Conservation (phyloP, 2,797 vertebrate genomes). For the Artibeus lituratus region DNA sequence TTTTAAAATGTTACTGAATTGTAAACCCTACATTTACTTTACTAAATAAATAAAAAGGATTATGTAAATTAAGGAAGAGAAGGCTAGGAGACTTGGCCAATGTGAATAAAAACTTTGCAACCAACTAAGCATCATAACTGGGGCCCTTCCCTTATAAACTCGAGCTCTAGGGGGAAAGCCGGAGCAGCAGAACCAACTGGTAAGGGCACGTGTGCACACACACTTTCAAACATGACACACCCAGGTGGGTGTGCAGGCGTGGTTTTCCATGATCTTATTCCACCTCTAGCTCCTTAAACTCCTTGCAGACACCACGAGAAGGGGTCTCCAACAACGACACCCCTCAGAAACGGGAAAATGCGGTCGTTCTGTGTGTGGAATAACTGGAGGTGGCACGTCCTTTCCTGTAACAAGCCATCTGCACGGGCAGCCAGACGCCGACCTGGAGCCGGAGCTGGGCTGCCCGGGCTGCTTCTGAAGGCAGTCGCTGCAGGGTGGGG, state of each 20-base stretch:
- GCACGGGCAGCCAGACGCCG: background rate
- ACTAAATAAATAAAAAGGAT: background rate
- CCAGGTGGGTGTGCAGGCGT: background rate
- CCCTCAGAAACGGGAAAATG: background rate
- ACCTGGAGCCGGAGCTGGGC: background rate
- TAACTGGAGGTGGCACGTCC: background rate
- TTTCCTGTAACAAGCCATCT: background rate
- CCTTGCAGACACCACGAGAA: background rate
- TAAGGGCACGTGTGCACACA: background rate
- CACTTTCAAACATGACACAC: background rate
- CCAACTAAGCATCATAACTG: background rate
- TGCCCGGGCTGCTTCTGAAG: background rate
- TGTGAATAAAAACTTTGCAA: background rate
- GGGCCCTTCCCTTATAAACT: background rate
- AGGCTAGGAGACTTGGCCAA: background rate
- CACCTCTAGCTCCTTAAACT: background rate
- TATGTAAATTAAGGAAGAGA: background rate
- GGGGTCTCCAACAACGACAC: background rate
- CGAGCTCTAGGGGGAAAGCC: background rate
- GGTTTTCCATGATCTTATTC: background rate
- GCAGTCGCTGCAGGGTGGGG: background rate
- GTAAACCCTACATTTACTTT: background rate
- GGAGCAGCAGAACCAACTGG: background rate
- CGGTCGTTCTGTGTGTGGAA: background rate
- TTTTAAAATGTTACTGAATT: background rate